Conservation (phyloP, 2,113 vertebrate species). For the Geococcyx californianus region DNA sequence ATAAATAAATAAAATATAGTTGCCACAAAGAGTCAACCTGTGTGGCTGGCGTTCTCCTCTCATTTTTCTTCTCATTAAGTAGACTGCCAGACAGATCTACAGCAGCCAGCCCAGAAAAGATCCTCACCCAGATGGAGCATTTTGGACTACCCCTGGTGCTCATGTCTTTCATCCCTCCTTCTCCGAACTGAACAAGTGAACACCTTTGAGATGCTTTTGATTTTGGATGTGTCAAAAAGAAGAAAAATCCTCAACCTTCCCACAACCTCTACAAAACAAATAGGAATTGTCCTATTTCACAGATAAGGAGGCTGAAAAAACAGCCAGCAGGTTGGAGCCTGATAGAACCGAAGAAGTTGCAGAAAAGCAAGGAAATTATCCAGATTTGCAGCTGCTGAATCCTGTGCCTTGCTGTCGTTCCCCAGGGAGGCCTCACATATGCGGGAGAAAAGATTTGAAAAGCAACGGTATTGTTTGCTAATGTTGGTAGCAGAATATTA, state of each 20-base stretch:
- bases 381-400: background rate
- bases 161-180: background rate
- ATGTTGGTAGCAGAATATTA: background rate
- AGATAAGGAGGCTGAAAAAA: background rate
- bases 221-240: background rate
- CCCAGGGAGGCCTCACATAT: background rate
- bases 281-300: background rate
- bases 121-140: background rate
- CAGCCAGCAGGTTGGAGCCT: background rate
- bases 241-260: background rate
- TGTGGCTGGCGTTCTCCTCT: background rate
- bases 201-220: background rate
- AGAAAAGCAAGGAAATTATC: background rate
- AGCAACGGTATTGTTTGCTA: background rate
- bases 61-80: background rate
- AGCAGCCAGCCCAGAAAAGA: background rate
- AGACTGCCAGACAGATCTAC: background rate
- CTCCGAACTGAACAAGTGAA: background rate
- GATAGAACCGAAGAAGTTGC: background rate
- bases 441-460: background rate
- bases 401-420: background rate
- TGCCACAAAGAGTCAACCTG: background rate
- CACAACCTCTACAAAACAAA: background rate
- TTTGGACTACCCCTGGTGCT: background rate
- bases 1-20: background rate